phyloP scores from a whole-genome alignment of 1,140 invertebrate genomes.

The Papilio glaucus region DNA sequence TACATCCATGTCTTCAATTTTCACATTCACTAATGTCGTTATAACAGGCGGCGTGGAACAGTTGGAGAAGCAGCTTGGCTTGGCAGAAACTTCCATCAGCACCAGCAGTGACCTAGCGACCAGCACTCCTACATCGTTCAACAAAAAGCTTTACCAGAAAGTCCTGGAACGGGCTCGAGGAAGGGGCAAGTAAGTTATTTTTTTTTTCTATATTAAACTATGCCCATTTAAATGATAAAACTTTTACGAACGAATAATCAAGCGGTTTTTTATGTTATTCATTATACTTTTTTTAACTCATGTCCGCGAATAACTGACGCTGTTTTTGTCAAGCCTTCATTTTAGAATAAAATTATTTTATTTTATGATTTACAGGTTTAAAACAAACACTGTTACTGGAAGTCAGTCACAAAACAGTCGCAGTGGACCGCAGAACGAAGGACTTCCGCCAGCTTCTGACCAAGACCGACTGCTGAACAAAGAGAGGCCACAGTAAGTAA shows the following conservation, averaged over 20 bases:
- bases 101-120: constrained; percentile 62
- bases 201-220: neutral
- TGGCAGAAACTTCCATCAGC: constrained; percentile 77
- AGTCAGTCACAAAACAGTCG: constrained; percentile 82
- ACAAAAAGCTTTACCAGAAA: constrained; percentile 89
- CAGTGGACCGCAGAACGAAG: constrained; percentile 89
- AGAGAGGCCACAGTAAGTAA: constrained; percentile 87
- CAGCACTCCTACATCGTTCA: constrained; percentile 86
- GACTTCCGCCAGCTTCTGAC: constrained; percentile 79
- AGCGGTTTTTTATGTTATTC: no score
- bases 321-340: no score
- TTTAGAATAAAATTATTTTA: no score
- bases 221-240: no score
- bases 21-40: neutral
- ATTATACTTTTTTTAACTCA: no score
- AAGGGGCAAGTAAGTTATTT: constrained; percentile 63
- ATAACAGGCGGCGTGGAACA: constrained; percentile 88
- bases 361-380: constrained; percentile 51
- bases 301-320: no score
- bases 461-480: constrained; percentile 70
- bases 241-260: neutral
- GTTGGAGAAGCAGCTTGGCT: constrained; percentile 89
- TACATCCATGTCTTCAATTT: no score
- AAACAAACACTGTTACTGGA: constrained; percentile 52
- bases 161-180: constrained; percentile 83